Evolutionary conservation across 2,113 vertebrate species (phyloP).

Genomic region (Leucoraja erinaceus): DNA sequence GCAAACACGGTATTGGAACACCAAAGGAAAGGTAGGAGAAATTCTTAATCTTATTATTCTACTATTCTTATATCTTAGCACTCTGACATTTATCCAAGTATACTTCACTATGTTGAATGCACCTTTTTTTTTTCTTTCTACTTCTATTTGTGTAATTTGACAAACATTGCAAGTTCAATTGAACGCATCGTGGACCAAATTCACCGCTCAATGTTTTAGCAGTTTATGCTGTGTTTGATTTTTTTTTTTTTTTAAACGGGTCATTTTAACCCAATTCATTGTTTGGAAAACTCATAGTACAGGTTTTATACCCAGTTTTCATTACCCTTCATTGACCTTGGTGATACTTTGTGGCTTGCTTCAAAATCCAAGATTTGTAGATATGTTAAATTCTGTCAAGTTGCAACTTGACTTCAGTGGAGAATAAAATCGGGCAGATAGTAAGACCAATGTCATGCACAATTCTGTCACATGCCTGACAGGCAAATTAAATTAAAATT

Average conservation of each 20-base stretch:
- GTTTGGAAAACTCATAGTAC: neutral
- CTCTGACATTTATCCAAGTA: neutral
- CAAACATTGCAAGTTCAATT: neutral
- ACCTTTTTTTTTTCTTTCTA: neutral
- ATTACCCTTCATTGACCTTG: neutral
- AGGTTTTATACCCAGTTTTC: neutral
- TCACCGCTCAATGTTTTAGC: neutral
- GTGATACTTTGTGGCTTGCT: neutral
- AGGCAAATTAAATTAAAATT: neutral
- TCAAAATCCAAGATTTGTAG: conserved; percentile 1
- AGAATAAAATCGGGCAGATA: neutral
- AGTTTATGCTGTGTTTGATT: neutral
- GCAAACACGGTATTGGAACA: conserved; percentile 91
- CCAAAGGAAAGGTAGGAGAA: conserved; percentile 91
- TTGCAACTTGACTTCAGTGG: neutral
- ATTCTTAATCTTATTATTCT: too few species aligned
- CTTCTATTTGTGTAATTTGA: neutral
- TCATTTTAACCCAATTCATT: neutral
- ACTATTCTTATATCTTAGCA: neutral
- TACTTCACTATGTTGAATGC: neutral
- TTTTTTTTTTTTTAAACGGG: neutral
- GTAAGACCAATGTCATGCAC: neutral
- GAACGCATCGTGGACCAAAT: neutral
- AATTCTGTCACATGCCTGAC: neutral
- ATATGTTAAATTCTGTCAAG: neutral